Base-by-base conservation (phyloP, 2,113 vertebrate genomes). In the Sebastes fasciatus region DNA sequence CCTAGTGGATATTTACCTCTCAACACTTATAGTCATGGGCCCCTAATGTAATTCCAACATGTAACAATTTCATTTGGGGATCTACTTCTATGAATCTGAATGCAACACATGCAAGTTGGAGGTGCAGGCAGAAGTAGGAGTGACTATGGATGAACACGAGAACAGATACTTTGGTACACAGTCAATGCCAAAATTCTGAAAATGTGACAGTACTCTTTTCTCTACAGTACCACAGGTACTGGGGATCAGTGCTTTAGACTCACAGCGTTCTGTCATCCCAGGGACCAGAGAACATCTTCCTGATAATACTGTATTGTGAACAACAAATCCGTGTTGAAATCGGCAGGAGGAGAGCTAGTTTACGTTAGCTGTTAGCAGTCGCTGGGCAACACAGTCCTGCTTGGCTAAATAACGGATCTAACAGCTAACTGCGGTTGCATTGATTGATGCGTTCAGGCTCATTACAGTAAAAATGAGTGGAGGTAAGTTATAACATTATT, bases 1-100 rank as follows among this genome's bases (percentile, higher is more conserved):
- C 54, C 48, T 7, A 0, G 51, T 63, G 17, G 77, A 81, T 74
- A 77, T 77, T 82, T 76, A 64, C 10, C 45, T 54, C 49, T 42
- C 17, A 62, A 17, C 55, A 48, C 21, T 9, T 51, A 9, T 1
- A 40, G 11, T 61, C 45, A 40, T 52, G 5, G 23, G 40, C 2
- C 12, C 49, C 12, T 8, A 45, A 16, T 40, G 40, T 48, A 67
- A 43, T 17, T 60, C 13, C 19, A 81, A 10, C 11, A 65, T 49
- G n/a, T 40, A 16, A 11, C 63, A 62, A 6, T n/a, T 60, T 67
- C 21, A 72, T 57, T 34, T 48, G 6, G 12, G 61, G 9, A 4
- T 60, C 58, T 6, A 1, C 9, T 12, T 43, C 17, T 49, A 12
- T 78, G 10, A 68, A 17, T 79, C 16, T 54, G 6, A 6, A 54